Base-by-base conservation (phyloP, 2,797 vertebrate species). In the Atherinosoma microstoma region DNA sequence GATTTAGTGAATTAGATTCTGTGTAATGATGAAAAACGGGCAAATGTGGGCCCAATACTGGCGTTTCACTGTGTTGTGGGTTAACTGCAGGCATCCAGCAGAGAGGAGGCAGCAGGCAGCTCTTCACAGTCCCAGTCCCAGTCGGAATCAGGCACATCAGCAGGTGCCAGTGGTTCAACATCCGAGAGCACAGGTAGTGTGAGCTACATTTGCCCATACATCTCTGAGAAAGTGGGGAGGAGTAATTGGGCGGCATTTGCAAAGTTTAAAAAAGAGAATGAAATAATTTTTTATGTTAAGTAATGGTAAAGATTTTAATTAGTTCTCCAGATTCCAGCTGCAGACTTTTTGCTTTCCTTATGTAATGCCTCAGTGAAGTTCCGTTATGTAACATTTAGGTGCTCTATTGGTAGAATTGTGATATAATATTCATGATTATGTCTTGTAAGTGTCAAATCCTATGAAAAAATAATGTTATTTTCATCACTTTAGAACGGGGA, bases 151-250 rank as follows among this genome's bases (percentile, higher is more conserved):
- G 90, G 78, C 75, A 82, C 79, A 12, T 62, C 83, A 68, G 80
- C 78, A 0, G 89, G 91, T 49, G 54, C 81, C 0, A 85, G 15
- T 64, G 90, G 85, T 0, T 90, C 92, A n/a, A 71, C 90, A 10
- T 91, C 94, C 29, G 93, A 94, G 35, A 79, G 91, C 87, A 87
- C 93, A 88, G 92, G 92, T 93, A 84, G 47, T 22, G 40, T 73
- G 10, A 11, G 16, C 27, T 24, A 13, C 2, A 54, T 35, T 32
- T 66, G 20, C 34, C 27, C 30, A 13, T 51, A 30, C 53, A 10
- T 64, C 54, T 32, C 45, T 64, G 47, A 22, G 62, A 61, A 16
- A 64, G 16, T 18, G 38, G 38, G 22, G 9, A 24, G 27, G 36
- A 57, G 36, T n/a, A 57, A 32, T 29, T 60, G 36, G 22, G 35